Conservation (phyloP, 2,113 vertebrate genomes). For the Oxyruncus cristatus region DNA sequence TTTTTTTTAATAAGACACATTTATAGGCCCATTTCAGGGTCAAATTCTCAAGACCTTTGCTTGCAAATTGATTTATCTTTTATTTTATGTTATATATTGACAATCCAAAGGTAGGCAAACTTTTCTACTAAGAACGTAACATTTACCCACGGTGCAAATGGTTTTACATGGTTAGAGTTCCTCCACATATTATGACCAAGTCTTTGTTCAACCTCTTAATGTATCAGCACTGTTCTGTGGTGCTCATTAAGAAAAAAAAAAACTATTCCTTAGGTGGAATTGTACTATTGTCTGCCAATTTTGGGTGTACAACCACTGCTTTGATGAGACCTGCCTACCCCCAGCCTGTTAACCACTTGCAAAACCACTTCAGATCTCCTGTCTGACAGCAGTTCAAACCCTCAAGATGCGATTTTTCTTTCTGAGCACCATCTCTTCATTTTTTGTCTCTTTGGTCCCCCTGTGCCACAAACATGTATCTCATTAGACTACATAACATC, state of each 20-base stretch:
- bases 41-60: not conserved
- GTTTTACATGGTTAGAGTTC: not conserved
- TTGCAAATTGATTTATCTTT: not conserved
- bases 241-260: not conserved
- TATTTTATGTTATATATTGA: not conserved
- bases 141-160: not conserved
- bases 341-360: not conserved
- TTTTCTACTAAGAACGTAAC: not conserved
- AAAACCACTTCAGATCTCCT: not conserved
- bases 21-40: not conserved
- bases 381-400: not conserved
- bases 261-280: not conserved
- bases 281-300: not conserved
- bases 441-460: not conserved
- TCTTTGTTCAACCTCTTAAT: not conserved
- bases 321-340: not conserved
- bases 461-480: not conserved
- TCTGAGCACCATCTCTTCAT: not conserved
- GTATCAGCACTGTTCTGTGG: not conserved
- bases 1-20: not conserved
- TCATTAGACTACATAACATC: conserved; percentile 15
- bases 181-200: not conserved
- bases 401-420: not conserved
- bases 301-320: not conserved
- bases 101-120: not conserved